Evolutionary conservation across 2,888 invertebrate species (phyloP).

Genomic region (Pyrocoelia pectoralis): DNA sequence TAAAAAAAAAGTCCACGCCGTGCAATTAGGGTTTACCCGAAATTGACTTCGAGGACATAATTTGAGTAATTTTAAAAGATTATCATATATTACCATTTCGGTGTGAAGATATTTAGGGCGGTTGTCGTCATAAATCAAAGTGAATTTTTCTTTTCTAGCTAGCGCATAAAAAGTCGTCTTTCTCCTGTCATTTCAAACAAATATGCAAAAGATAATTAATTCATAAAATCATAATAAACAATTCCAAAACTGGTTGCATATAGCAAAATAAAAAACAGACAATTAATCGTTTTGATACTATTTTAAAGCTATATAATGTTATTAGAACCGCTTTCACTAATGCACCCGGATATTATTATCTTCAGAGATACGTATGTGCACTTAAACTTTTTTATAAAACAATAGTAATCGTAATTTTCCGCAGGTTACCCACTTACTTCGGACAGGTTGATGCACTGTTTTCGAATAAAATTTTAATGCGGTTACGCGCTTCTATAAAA

Average conservation of each 20-base stretch:
- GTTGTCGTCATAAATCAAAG: neutral
- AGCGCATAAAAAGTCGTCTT: no score
- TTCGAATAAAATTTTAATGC: no score
- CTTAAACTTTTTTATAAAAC: neutral
- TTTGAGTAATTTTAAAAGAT: conserved; percentile 3
- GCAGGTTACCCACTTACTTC: neutral
- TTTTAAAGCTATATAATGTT: neutral
- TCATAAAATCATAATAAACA: neutral
- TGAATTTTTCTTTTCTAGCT: no score
- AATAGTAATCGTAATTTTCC: neutral
- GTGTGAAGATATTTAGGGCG: neutral
- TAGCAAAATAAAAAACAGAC: neutral
- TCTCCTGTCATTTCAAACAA: neutral
- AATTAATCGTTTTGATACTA: neutral
- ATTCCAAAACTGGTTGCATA: neutral
- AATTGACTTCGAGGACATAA: neutral
- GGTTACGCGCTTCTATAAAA: no score
- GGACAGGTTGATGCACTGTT: no score
- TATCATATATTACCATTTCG: conserved; percentile 2
- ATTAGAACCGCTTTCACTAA: neutral
- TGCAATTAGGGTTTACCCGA: conserved; percentile 6
- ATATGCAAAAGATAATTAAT: neutral
- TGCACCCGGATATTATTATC: neutral
- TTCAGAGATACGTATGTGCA: neutral
- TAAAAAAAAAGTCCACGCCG: neutral